Evolutionary conservation across 2,113 vertebrate genomes (phyloP).

Genomic region (Nannospalax galili): DNA sequence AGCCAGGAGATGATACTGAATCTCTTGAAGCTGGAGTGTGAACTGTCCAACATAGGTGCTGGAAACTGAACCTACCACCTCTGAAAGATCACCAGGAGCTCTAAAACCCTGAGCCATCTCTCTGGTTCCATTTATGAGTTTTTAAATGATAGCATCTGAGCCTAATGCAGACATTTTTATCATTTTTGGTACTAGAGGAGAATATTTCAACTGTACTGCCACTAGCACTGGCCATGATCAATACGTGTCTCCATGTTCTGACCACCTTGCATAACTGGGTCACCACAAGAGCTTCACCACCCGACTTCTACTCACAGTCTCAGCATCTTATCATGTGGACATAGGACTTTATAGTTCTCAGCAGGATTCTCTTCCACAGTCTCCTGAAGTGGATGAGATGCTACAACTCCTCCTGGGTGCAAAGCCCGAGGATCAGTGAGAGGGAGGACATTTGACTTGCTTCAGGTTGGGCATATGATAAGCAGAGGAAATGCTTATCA

Average conservation of each 20-base stretch:
- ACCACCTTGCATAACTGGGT: background rate
- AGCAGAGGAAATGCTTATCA: background rate
- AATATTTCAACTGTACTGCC: background rate
- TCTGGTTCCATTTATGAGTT: no score
- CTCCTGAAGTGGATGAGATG: background rate
- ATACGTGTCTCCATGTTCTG: background rate
- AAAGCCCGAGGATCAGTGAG: background rate
- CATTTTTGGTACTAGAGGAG: background rate
- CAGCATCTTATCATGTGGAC: rapidly evolving
- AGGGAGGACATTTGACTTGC: background rate
- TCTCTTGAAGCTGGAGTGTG: no score
- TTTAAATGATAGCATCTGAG: background rate
- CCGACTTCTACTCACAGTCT: background rate
- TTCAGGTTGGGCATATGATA: no score
- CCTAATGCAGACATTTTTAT: background rate
- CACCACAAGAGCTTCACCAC: rapidly evolving
- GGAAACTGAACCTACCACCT: no score
- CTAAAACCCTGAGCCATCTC: no score
- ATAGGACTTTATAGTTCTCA: no score
- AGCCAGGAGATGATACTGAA: no score
- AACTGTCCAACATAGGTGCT: no score
- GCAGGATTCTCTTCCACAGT: background rate
- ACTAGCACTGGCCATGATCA: background rate
- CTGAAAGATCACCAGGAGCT: no score
- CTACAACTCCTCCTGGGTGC: background rate